These are phyloP conservation scores for Oxystoma pomonae DNA, from an alignment of 2,888 invertebrate species.

Conservation along the genomic window DNA sequence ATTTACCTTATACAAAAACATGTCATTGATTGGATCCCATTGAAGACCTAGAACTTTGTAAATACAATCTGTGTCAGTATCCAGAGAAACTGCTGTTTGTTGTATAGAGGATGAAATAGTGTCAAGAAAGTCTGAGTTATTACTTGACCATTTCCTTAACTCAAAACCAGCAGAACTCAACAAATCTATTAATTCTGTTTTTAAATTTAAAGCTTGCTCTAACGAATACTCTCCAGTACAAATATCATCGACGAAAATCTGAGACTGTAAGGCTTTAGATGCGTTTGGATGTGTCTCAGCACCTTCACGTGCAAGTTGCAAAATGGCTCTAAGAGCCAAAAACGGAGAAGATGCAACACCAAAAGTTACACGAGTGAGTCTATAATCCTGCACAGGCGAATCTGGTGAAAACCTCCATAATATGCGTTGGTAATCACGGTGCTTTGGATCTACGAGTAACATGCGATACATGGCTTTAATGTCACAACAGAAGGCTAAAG, in stretches of 20 bases:
- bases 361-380: slow-evolving; percentile 9
- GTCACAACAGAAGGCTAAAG: neutral
- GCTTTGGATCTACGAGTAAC: no score
- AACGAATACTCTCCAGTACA: neutral
- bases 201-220: neutral
- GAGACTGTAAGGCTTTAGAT: neutral
- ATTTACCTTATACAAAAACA: neutral
- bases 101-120: neutral
- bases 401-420: slow-evolving; percentile 11
- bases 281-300: slow-evolving; percentile 2
- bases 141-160: slow-evolving; percentile 3
- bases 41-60: neutral
- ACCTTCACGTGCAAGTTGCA: neutral
- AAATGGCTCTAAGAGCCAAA: slow-evolving; percentile 4
- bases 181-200: neutral
- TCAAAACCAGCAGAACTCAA: neutral
- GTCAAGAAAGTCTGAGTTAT: no score
- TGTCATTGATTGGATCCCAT: slow-evolving; percentile 2
- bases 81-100: neutral
- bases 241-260: neutral
- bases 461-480: no score
- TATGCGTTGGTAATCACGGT: slow-evolving; percentile 8
- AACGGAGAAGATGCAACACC: slow-evolving; percentile 9
- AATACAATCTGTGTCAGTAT: slow-evolving; percentile 1
- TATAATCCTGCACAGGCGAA: slow-evolving; percentile 9